A percentile compares a stretch with the other conserved stretches of the same genome.
These are phyloP conservation scores for Esox lucius DNA, from an alignment of 2,797 vertebrate genomes.

Conservation along the genomic window DNA sequence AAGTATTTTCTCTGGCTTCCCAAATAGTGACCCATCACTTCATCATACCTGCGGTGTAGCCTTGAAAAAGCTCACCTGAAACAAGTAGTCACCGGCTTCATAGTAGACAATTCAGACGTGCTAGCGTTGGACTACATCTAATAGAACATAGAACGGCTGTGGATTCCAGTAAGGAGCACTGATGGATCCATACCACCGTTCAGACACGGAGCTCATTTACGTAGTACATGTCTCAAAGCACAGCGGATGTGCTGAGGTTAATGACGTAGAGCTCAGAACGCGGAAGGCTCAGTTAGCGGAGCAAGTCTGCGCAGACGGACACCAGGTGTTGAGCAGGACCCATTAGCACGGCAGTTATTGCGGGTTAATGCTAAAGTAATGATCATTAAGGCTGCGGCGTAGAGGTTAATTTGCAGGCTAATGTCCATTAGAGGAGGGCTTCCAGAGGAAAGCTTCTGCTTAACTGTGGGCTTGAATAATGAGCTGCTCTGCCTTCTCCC, in stretches of 20 bases:
- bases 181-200: background rate
- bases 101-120: too few relatives aligned
- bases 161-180: too few relatives aligned
- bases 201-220: background rate
- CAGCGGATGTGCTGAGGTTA: background rate
- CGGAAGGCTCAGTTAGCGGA: background rate
- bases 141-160: too few relatives aligned
- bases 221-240: background rate
- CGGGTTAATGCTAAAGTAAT: background rate
- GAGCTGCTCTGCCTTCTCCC: background rate
- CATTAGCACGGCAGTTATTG: background rate
- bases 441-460: background rate
- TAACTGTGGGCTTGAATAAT: background rate
- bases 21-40: background rate
- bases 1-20: slow-evolving; percentile 24
- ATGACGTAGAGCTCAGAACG: background rate
- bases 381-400: background rate
- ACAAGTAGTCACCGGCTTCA: too few relatives aligned
- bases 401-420: background rate
- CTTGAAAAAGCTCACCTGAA: too few relatives aligned
- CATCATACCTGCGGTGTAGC: background rate
- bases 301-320: background rate
- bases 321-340: background rate
- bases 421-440: slow-evolving; percentile 2
- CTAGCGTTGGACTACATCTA: too few relatives aligned